Conservation (phyloP, 2,888 invertebrate genomes). For the Ditula angustiorana region DNA sequence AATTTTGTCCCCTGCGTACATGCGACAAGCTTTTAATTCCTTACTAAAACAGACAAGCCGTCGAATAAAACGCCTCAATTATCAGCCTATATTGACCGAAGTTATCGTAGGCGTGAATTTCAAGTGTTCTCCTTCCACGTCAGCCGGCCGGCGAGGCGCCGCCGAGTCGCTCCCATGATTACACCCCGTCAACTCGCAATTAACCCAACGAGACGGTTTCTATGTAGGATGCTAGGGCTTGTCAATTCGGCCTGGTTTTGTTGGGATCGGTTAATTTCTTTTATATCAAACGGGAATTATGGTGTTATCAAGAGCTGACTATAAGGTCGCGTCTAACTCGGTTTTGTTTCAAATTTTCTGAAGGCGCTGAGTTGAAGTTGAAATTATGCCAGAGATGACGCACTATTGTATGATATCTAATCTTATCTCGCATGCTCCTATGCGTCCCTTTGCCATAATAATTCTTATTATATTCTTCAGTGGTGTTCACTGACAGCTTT, state of each 20-base stretch:
- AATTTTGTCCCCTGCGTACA: background rate
- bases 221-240: background rate
- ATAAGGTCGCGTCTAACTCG: background rate
- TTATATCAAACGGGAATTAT: background rate
- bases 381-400: too few relatives aligned
- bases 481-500: too few relatives aligned
- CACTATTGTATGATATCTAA: too few relatives aligned
- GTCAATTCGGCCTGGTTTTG: conserved; percentile 17
- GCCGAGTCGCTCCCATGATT: conserved; percentile 54
- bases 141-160: conserved; percentile 55
- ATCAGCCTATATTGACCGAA: conserved; percentile 10
- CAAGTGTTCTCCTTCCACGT: background rate
- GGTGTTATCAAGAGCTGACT: background rate
- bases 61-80: conserved; percentile 1
- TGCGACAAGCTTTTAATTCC: background rate
- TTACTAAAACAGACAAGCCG: background rate
- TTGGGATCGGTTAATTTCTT: background rate
- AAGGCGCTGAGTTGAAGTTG: too few relatives aligned
- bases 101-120: background rate
- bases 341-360: too few relatives aligned
- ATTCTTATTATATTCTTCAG: too few relatives aligned
- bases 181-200: conserved; percentile 51
- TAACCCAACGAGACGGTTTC: conserved; percentile 19
- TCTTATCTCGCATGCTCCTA: too few relatives aligned
- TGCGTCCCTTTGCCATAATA: too few relatives aligned